These are phyloP conservation scores for Danaus chrysippus DNA, from an alignment of 2,888 invertebrate genomes.

Conservation along the genomic window DNA sequence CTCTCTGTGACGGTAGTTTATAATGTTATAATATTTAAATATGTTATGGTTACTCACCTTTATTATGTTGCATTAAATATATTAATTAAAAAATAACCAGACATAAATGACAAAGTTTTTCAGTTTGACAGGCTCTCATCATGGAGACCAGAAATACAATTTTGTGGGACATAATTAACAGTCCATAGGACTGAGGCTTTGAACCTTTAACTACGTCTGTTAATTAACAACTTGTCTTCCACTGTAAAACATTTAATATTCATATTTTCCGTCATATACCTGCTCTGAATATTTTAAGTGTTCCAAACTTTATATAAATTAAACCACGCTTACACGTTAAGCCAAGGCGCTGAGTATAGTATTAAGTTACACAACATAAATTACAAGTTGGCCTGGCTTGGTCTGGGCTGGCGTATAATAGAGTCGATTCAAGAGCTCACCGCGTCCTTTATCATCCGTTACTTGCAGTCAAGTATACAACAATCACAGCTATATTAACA, in stretches of 20 bases:
- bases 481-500: constrained; percentile 21
- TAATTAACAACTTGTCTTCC: neutral
- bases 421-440: constrained; percentile 38
- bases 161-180: neutral
- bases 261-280: neutral
- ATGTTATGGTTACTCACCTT: neutral
- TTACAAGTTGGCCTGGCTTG: constrained; percentile 44
- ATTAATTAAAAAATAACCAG: no score
- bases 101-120: no score
- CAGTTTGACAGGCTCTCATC: no score
- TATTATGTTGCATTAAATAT: no score
- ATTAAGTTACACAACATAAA: constrained; percentile 50
- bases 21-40: constrained; percentile 25
- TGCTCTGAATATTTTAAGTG: constrained; percentile 8
- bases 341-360: constrained; percentile 38
- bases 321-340: constrained; percentile 41
- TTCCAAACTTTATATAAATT: constrained; percentile 29
- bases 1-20: constrained; percentile 7
- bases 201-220: constrained; percentile 6
- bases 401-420: constrained; percentile 42
- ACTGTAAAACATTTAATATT: constrained; percentile 7
- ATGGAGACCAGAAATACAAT: neutral
- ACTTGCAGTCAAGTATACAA: constrained; percentile 21
- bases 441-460: constrained; percentile 31
- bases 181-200: neutral